phyloP scores from a whole-genome alignment of 2,888 invertebrate genomes.

The Chloroclystis v-ata region DNA sequence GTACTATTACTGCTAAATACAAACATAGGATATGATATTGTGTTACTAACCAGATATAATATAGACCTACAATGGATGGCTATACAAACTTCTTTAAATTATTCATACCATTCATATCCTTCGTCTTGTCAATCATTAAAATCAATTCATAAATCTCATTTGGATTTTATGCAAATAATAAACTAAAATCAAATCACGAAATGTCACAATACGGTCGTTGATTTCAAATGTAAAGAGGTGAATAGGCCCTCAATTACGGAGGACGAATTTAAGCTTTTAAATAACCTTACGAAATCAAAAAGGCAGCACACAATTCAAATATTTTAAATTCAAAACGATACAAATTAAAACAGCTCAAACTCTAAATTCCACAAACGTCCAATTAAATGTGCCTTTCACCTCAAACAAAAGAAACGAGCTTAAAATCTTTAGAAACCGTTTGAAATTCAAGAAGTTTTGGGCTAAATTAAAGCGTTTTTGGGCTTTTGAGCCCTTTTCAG shows the following conservation, averaged over 20 bases:
- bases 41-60: too few species aligned
- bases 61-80: too few species aligned
- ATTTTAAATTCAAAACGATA: slow-evolving; percentile 3
- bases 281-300: neutral
- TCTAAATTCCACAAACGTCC: slow-evolving; percentile 43
- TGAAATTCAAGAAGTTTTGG: slow-evolving; percentile 33
- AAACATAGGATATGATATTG: too few species aligned
- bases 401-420: slow-evolving; percentile 24
- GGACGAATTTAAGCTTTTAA: neutral
- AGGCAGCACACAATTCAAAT: neutral
- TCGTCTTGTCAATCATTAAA: too few species aligned
- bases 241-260: neutral
- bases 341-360: slow-evolving; percentile 3
- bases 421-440: slow-evolving; percentile 26
- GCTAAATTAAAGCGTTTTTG: slow-evolving; percentile 20
- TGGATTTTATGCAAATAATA: too few species aligned
- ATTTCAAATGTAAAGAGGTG: too few species aligned
- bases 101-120: too few species aligned
- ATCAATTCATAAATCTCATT: too few species aligned
- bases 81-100: too few species aligned
- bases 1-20: too few species aligned
- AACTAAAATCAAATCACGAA: too few species aligned
- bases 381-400: slow-evolving; percentile 31
- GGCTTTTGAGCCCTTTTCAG: slow-evolving; percentile 14
- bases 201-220: too few species aligned